Base-by-base conservation (phyloP, 2,797 vertebrate genomes). In the Buphagus erythrorhynchus region DNA sequence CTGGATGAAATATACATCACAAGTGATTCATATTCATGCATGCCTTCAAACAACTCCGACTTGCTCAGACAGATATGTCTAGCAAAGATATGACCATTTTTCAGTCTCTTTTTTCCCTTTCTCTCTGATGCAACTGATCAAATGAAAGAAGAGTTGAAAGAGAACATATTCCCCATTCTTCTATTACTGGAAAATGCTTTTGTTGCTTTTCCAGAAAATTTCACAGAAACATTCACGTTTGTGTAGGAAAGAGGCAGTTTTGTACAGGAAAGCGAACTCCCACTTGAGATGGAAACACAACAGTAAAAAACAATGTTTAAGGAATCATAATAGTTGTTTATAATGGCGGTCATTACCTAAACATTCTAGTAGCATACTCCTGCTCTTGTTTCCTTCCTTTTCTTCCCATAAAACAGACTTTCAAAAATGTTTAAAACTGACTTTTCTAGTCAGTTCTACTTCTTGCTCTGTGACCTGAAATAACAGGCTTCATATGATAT, bases 1-100 rank as follows among this genome's bases (percentile, higher is more conserved):
- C 52, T 9, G 54, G 46, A 90, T 94, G 69, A 93, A 95, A 95
- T 90, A 96, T 73, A 94, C 73, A 95, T 91, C 76, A 94, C 68
- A 94, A 94, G 82, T 51, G 57, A 90, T 88, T 86, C 62, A 84
- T 67, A 81, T 86, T 82, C 83, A 79, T 71, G 57, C 14, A 85
- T 67, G 58, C 74, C 81, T 94, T 80, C 72, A 94, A 95, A 95
- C 21, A 94, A 55, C 52, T 80, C 43, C 26, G 77, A 72, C 65
- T 86, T 84, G 67, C 57, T 43, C 57, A 86, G 80, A 87, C 31
- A 1, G 3, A 93, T 82, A 83, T 91, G 49, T 33, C 45, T 21
- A 72, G 28, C 0, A 0, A 91, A 87, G 40, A 51, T 13, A 38
- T 4, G 25, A 62, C 19, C 40, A 72, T 33, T 25, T 54, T 92